Evolutionary conservation across 2,113 vertebrate species (phyloP).

Genomic region (Illadopsis cleaveri): DNA sequence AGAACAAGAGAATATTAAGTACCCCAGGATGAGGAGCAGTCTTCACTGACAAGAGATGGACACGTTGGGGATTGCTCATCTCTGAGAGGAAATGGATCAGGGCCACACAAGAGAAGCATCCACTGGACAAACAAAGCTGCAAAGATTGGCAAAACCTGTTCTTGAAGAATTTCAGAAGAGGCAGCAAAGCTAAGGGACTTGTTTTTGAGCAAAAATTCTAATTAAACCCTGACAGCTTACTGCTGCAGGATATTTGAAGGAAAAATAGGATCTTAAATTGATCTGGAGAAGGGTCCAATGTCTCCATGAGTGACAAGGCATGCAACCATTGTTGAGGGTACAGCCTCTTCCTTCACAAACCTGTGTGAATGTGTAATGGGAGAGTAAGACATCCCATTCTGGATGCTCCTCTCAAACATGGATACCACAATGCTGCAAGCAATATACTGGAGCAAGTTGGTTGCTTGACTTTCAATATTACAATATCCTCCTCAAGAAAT

Average conservation of each 20-base stretch:
- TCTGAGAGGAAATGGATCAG: not conserved
- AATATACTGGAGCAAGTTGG: not conserved
- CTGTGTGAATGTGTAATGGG: not conserved
- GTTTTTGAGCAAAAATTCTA: not conserved
- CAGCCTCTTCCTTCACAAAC: not conserved
- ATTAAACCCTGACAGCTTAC: not conserved
- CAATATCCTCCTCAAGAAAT: not conserved
- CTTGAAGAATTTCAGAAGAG: not conserved
- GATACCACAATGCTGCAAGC: not conserved
- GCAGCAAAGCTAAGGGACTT: not conserved
- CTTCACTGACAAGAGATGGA: not conserved
- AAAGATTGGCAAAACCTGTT: not conserved
- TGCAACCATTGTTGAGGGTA: not conserved
- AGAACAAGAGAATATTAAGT: not conserved
- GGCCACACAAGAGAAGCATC: accelerated
- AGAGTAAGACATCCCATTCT: not conserved
- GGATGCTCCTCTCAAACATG: not conserved
- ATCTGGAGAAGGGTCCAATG: not conserved
- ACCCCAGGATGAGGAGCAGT: not conserved
- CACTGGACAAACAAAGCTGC: not conserved
- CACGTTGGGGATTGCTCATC: accelerated
- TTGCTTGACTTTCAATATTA: not conserved
- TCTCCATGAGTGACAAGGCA: not conserved
- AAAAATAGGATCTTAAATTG: not conserved
- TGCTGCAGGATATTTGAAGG: not conserved